Percentiles rank a stretch among this genome's conserved stretches.
These are phyloP conservation scores for Idaea straminata DNA, from an alignment of 2,888 invertebrate species.

Conservation along the genomic window DNA sequence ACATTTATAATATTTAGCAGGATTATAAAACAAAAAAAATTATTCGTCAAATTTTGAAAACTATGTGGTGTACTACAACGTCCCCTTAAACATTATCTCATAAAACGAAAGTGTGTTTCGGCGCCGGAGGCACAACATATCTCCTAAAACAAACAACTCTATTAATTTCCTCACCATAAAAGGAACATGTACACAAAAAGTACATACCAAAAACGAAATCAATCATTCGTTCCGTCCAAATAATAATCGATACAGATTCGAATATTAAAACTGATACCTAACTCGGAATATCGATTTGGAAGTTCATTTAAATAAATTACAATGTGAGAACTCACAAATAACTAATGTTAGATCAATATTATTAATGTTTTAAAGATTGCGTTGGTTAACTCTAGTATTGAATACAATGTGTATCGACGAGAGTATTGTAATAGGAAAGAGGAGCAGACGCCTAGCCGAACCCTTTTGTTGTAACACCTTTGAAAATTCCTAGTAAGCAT, in stretches of 20 bases:
- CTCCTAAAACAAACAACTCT: constrained; percentile 74
- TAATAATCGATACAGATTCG: constrained; percentile 59
- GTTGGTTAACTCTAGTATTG: background rate
- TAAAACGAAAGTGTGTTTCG: constrained; percentile 54
- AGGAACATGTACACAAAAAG: constrained; percentile 41
- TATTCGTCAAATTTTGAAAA: no score
- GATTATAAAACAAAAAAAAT: no score
- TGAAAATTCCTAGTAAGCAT: no score
- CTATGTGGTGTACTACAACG: background rate
- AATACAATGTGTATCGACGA: background rate
- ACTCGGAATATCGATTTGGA: constrained; percentile 49
- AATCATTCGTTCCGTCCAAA: constrained; percentile 59
- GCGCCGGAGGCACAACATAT: constrained; percentile 61
- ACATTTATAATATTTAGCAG: no score
- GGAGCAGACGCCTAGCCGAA: no score
- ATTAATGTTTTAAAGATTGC: constrained; percentile 3
- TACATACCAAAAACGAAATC: constrained; percentile 59
- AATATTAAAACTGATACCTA: constrained; percentile 55
- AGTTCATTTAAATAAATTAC: constrained; percentile 50
- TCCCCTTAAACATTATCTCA: constrained; percentile 52
- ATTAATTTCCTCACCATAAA: constrained; percentile 62
- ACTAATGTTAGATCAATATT: background rate
- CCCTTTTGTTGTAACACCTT: no score
- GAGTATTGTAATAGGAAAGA: no score
- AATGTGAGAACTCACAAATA: constrained; percentile 30